phyloP scores from a whole-genome alignment of 2,888 invertebrate genomes.

The Dilophus febrilis region DNA sequence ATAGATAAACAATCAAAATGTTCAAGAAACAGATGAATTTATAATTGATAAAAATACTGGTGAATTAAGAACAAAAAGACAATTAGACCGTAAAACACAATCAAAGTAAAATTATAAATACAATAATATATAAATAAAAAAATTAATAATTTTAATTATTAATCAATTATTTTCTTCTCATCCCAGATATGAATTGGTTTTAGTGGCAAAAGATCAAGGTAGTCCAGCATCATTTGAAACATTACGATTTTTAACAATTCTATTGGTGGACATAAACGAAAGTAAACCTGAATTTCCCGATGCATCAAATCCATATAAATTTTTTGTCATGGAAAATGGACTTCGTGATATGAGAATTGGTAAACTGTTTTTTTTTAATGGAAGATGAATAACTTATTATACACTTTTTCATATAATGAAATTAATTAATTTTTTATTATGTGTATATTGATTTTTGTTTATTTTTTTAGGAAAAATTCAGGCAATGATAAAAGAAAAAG shows the following conservation, averaged over 20 bases:
- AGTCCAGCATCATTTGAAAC: constrained; percentile 65
- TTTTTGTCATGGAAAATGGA: constrained; percentile 55
- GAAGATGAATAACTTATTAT: not conserved
- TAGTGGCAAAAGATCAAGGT: constrained; percentile 72
- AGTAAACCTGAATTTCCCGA: constrained; percentile 61
- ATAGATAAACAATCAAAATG: constrained; percentile 40
- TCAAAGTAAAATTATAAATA: constrained; percentile 30
- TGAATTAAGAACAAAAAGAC: constrained; percentile 60
- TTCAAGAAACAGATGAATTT: constrained; percentile 69
- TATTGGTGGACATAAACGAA: constrained; percentile 65
- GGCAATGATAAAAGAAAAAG: constrained; percentile 40
- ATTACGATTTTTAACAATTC: constrained; percentile 52
- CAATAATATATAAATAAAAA: constrained; percentile 7
- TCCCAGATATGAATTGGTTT: constrained; percentile 43
- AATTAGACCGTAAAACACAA: constrained; percentile 59
- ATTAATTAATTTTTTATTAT: too few species aligned
- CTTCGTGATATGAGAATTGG: constrained; percentile 44
- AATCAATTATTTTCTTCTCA: too few species aligned
- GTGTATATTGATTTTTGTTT: too few species aligned
- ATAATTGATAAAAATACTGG: constrained; percentile 60
- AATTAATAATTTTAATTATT: not conserved
- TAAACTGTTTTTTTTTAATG: constrained; percentile 20
- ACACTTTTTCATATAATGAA: too few species aligned
- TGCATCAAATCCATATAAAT: constrained; percentile 43
- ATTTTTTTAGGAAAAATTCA: constrained; percentile 18